A percentile compares a stretch with the other conserved stretches of the same genome.
These are phyloP conservation scores for Macaca nemestrina DNA, from an alignment of 2,113 vertebrate genomes.

Conservation along the genomic window DNA sequence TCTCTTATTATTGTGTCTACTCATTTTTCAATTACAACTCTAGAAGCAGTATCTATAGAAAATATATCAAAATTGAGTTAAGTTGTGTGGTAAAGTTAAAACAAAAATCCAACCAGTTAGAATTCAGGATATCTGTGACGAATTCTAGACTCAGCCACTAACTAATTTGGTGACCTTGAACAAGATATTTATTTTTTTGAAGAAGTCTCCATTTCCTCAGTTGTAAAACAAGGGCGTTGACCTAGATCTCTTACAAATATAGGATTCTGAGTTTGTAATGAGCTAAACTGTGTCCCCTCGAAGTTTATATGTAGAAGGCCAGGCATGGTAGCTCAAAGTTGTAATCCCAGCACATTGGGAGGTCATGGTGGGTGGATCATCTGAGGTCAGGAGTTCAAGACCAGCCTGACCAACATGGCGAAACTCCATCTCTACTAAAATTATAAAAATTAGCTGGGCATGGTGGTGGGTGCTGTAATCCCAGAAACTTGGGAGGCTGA, in stretches of 20 bases:
- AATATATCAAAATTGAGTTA: background rate
- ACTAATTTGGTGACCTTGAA: background rate
- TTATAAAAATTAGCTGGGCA: too few species aligned
- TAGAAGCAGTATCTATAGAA: background rate
- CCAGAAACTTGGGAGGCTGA: too few species aligned
- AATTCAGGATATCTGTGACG: background rate
- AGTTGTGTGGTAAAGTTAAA: background rate
- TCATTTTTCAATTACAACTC: background rate
- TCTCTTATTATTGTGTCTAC: background rate
- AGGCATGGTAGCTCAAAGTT: too few species aligned
- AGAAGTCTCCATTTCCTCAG: background rate
- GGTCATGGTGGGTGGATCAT: too few species aligned
- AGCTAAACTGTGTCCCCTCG: background rate
- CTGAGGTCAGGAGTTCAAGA: too few species aligned
- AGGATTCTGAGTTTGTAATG: background rate
- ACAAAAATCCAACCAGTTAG: background rate
- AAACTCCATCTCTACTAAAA: too few species aligned
- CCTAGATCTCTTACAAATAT: background rate
- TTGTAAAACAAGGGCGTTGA: background rate
- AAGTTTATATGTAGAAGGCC: background rate
- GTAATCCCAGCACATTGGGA: too few species aligned
- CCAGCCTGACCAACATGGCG: too few species aligned
- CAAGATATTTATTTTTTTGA: background rate
- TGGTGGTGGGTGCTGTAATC: too few species aligned
- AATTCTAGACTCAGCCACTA: background rate